Percentiles rank a stretch among this genome's conserved stretches.
Conservation (phyloP, 2,888 invertebrate species). For the Platycheirus rosarum region DNA sequence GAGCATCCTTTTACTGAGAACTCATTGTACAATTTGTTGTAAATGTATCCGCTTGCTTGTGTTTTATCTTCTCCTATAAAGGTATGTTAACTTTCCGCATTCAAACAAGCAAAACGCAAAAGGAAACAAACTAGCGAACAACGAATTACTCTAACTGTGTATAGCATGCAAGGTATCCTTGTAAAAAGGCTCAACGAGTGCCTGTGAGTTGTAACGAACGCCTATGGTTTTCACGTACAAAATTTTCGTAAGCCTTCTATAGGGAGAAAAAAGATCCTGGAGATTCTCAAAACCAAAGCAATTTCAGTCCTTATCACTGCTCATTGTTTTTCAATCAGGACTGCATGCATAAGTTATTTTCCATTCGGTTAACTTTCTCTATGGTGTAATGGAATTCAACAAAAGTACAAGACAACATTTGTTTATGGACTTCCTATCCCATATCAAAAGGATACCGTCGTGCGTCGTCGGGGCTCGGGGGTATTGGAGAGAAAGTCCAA, state of each 20-base stretch:
- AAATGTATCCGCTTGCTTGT: constrained; percentile 3
- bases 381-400: constrained; percentile 28
- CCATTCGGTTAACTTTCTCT: constrained; percentile 70
- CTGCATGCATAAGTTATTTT: constrained; percentile 74
- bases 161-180: background rate
- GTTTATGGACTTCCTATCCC: constrained; percentile 60
- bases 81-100: background rate
- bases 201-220: background rate
- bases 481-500: too few relatives aligned
- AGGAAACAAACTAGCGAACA: constrained; percentile 13
- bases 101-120: background rate
- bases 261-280: constrained; percentile 1
- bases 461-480: too few relatives aligned
- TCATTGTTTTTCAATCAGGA: constrained; percentile 73
- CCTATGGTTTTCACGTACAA: constrained; percentile 1
- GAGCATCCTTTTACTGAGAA: background rate
- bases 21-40: background rate
- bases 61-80: background rate
- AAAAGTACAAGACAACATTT: constrained; percentile 50
- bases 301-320: constrained; percentile 72
- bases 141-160: background rate
- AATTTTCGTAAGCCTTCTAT: constrained; percentile 22
- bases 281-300: constrained; percentile 49
- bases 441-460: constrained; percentile 27
- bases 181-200: too few relatives aligned